Conservation (phyloP, 2,888 invertebrate species). For the Labia minor region DNA sequence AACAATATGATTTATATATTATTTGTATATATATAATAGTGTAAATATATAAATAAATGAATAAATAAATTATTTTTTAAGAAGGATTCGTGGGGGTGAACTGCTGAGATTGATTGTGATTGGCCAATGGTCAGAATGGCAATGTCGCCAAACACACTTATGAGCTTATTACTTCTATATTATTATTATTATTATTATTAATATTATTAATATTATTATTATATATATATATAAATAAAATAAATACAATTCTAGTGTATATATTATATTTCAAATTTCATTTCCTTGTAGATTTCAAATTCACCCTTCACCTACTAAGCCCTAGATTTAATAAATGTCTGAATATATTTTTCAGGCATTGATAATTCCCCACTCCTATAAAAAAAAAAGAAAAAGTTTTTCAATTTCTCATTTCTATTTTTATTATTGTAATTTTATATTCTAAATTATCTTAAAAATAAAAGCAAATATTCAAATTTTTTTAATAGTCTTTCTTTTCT, state of each 20-base stretch:
- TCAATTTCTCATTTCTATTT: too few relatives aligned
- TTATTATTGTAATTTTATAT: too few relatives aligned
- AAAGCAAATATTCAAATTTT: too few relatives aligned
- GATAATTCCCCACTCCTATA: too few relatives aligned
- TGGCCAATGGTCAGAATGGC: slow-evolving; percentile 4
- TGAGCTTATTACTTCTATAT: background rate
- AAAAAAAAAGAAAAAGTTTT: too few relatives aligned
- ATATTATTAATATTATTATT: background rate
- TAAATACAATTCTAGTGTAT: background rate
- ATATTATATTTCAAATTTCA: background rate
- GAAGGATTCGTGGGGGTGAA: background rate
- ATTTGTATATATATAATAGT: background rate
- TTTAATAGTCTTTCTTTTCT: too few relatives aligned
- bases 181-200: background rate
- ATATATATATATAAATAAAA: too few relatives aligned
- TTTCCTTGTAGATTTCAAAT: background rate
- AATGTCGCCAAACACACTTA: background rate
- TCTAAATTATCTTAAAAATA: too few relatives aligned
- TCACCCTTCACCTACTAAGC: too few relatives aligned
- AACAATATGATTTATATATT: background rate
- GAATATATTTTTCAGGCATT: too few relatives aligned
- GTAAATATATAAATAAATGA: background rate
- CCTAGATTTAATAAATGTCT: too few relatives aligned
- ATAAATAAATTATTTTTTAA: background rate
- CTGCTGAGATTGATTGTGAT: background rate